phyloP scores from a whole-genome alignment of 1,140 invertebrate genomes.

The Leptestheria dahalacensis region DNA sequence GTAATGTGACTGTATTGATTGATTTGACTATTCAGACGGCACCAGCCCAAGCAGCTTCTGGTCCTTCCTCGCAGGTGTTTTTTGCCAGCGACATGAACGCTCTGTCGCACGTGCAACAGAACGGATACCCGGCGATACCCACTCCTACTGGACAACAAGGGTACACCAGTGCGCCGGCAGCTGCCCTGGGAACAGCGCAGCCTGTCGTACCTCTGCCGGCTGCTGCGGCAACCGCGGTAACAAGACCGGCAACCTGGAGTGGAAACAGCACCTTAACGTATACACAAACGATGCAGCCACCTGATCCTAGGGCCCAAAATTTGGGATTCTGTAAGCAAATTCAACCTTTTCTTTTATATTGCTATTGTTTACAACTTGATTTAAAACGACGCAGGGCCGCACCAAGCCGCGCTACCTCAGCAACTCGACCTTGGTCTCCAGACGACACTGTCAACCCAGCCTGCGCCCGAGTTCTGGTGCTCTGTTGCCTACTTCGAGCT shows the following conservation, averaged over 20 bases:
- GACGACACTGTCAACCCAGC: conserved; percentile 50
- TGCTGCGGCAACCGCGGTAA: conserved; percentile 10
- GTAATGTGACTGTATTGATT: too few relatives aligned
- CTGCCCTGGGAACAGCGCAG: background rate
- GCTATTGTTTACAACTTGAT: too few relatives aligned
- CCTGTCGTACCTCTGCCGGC: background rate
- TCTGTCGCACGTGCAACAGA: conserved; percentile 28
- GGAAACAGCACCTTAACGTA: conserved; percentile 78
- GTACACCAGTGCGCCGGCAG: too few relatives aligned
- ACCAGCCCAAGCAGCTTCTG: background rate
- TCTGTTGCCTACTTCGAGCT: conserved; percentile 97
- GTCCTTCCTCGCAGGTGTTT: background rate
- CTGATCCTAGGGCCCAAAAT: conserved; percentile 23
- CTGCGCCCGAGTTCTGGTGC: conserved; percentile 95
- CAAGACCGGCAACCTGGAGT: conserved; percentile 26
- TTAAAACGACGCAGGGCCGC: conserved; percentile 27
- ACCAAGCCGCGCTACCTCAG: conserved; percentile 23
- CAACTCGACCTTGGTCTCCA: conserved; percentile 23
- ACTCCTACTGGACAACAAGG: conserved; percentile 22
- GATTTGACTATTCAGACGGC: too few relatives aligned
- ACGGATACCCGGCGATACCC: conserved; percentile 33
- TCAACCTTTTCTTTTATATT: background rate
- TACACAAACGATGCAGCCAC: conserved; percentile 73
- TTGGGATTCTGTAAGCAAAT: conserved; percentile 20
- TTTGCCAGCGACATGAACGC: conserved; percentile 22